Evolutionary conservation across 2,888 invertebrate genomes (phyloP).

Genomic region (Spilarctia lutea): DNA sequence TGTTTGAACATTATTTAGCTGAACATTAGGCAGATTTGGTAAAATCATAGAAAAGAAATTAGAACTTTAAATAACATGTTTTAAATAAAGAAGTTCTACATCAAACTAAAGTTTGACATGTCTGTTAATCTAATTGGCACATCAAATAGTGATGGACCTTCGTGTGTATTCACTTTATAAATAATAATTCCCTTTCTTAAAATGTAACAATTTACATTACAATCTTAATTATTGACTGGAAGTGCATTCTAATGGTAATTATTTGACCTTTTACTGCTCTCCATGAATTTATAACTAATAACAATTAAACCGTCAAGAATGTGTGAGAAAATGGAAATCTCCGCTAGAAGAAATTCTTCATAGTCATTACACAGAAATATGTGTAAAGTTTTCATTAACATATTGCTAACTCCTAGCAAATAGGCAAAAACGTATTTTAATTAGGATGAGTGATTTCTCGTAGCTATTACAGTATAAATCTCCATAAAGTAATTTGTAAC

Average conservation of each 20-base stretch:
- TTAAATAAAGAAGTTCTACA: slow-evolving; percentile 1
- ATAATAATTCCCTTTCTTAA: slow-evolving; percentile 7
- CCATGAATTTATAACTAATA: slow-evolving; percentile 43
- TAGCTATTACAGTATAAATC: background rate
- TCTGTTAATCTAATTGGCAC: background rate
- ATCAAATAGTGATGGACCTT: background rate
- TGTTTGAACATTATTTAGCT: background rate
- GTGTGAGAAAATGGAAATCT: slow-evolving; percentile 53
- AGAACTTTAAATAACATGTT: background rate
- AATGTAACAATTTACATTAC: background rate
- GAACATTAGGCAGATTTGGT: background rate
- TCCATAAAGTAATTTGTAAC: background rate
- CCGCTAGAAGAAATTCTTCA: slow-evolving; percentile 28
- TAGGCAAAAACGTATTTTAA: background rate
- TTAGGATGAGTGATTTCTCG: background rate
- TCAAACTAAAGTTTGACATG: background rate
- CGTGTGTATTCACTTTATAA: background rate
- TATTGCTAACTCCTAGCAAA: slow-evolving; percentile 19
- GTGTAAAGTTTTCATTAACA: slow-evolving; percentile 37
- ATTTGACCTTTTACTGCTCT: slow-evolving; percentile 35
- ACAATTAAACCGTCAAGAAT: slow-evolving; percentile 56
- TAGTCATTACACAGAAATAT: slow-evolving; percentile 28
- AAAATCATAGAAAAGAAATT: background rate
- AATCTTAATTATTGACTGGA: slow-evolving; percentile 9
- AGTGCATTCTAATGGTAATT: slow-evolving; percentile 34